Percentiles rank a stretch among this genome's conserved stretches.
Evolutionary conservation across 2,888 invertebrate genomes (phyloP).

Genomic region (Ennomos quercinarius): DNA sequence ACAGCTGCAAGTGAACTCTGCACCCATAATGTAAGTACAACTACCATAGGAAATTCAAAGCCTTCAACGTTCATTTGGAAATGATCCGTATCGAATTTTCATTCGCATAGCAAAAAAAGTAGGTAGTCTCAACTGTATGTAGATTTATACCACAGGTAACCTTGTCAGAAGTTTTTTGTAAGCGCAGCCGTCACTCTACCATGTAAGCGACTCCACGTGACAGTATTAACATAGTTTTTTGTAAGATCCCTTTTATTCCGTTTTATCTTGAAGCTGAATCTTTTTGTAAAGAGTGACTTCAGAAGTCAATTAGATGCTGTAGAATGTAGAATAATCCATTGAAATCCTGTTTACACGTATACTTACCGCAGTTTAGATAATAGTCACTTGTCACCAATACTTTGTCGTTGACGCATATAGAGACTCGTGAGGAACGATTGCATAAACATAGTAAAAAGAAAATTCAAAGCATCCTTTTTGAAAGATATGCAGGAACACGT

Average conservation of each 20-base stretch:
- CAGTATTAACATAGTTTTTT: conserved; percentile 25
- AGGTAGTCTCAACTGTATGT: conserved; percentile 25
- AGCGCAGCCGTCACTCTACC: conserved; percentile 24
- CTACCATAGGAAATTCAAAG: conserved; percentile 12
- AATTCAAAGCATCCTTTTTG: too few species aligned
- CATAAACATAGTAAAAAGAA: too few species aligned
- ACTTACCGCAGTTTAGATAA: too few species aligned
- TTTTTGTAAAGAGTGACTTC: conserved; percentile 16
- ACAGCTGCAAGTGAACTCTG: neutral
- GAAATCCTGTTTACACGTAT: too few species aligned
- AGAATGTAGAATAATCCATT: too few species aligned
- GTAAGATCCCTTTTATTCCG: conserved; percentile 8
- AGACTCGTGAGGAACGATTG: too few species aligned
- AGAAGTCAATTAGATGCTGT: conserved; percentile 4
- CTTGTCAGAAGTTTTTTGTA: conserved; percentile 38
- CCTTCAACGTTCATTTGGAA: conserved; percentile 20
- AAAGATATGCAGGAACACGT: too few species aligned
- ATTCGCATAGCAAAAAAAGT: conserved; percentile 25
- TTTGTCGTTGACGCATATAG: too few species aligned
- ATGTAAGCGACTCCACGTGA: conserved; percentile 24
- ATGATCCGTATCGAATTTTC: conserved; percentile 20
- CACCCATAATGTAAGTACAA: neutral
- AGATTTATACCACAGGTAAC: conserved; percentile 34
- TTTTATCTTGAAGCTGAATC: conserved; percentile 10
- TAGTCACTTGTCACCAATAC: too few species aligned